A percentile compares a stretch with the other conserved stretches of the same genome.
Conservation (phyloP, 2,888 invertebrate species). For the Idaea dimidiata region DNA sequence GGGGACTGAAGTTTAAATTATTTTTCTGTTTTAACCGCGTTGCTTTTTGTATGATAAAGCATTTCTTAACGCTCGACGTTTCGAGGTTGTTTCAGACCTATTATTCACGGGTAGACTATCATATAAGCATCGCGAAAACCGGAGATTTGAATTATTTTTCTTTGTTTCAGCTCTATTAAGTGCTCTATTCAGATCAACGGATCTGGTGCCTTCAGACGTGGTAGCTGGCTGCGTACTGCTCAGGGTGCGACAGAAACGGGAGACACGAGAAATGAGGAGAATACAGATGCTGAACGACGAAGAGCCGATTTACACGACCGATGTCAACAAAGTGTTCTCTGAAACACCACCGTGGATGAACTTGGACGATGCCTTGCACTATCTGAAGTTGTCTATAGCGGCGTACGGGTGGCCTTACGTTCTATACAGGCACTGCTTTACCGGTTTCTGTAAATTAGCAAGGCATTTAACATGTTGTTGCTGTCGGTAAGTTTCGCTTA, state of each 20-base stretch:
- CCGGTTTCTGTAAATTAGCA: constrained; percentile 87
- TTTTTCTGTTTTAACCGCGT: too few relatives aligned
- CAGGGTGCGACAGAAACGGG: constrained; percentile 87
- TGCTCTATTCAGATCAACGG: constrained; percentile 90
- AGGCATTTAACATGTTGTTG: constrained; percentile 87
- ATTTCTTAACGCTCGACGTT: too few relatives aligned
- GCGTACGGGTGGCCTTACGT: constrained; percentile 95
- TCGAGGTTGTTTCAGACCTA: too few relatives aligned
- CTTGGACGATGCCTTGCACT: constrained; percentile 87
- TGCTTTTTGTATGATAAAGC: too few relatives aligned
- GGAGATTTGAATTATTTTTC: background rate
- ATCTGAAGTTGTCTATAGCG: constrained; percentile 89
- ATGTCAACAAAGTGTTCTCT: constrained; percentile 82
- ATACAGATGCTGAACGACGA: constrained; percentile 83
- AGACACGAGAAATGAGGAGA: constrained; percentile 85
- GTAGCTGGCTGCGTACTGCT: constrained; percentile 93
- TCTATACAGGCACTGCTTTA: constrained; percentile 87
- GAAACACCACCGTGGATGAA: constrained; percentile 90
- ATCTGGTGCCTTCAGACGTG: constrained; percentile 93
- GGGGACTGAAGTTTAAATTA: too few relatives aligned
- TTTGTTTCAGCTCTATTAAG: constrained; percentile 84
- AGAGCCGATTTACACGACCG: constrained; percentile 84
- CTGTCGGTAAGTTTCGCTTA: constrained; percentile 75
- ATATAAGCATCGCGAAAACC: too few relatives aligned
- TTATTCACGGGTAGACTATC: too few relatives aligned